These are phyloP conservation scores for Caenorhabditis sp. DNA, from an alignment of 2,888 invertebrate species.

Conservation along the genomic window DNA sequence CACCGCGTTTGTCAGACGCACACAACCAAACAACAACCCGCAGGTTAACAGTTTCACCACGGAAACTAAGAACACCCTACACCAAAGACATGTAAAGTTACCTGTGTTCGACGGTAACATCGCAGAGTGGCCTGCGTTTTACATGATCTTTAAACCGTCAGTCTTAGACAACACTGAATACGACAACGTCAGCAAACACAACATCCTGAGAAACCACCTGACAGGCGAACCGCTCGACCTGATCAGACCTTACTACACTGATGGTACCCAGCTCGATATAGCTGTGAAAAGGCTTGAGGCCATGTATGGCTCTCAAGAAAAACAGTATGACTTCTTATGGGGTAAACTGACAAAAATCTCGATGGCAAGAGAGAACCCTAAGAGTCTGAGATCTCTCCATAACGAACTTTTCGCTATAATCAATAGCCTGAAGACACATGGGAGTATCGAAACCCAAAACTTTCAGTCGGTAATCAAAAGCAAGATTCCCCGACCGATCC, in stretches of 20 bases:
- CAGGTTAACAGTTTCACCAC: too few relatives aligned
- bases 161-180: neutral
- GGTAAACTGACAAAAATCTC: neutral
- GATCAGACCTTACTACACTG: neutral
- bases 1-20: too few relatives aligned
- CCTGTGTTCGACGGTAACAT: neutral
- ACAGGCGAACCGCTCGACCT: neutral
- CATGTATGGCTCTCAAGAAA: neutral
- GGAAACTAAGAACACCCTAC: too few relatives aligned
- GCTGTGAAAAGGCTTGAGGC: neutral
- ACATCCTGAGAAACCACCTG: neutral
- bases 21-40: too few relatives aligned
- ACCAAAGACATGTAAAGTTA: neutral
- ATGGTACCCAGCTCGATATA: neutral
- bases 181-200: neutral
- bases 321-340: neutral
- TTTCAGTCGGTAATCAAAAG: neutral
- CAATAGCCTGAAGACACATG: neutral
- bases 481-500: neutral
- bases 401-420: neutral
- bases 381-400: neutral
- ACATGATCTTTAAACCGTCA: neutral
- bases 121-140: neutral
- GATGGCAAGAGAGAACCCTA: neutral
- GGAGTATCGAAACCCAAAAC: neutral